A percentile compares a stretch with the other conserved stretches of the same genome.
Conservation (phyloP, 2,797 vertebrate genomes). For the Notolabrus celidotus region DNA sequence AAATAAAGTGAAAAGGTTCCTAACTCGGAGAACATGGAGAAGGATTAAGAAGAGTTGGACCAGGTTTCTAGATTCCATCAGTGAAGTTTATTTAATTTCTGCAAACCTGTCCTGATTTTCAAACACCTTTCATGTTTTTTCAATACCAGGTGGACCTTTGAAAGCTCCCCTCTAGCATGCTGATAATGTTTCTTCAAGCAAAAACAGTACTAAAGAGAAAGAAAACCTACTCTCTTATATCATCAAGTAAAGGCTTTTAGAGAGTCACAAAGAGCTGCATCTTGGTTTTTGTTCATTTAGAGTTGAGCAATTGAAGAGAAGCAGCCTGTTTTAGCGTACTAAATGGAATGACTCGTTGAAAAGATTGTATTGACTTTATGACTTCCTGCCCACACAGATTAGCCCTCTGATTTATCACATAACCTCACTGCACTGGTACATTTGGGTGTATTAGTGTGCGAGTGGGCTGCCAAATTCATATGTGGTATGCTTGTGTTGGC, state of each 20-base stretch:
- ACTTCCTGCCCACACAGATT: slow-evolving; percentile 22
- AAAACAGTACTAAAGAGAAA: neutral
- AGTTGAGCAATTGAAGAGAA: neutral
- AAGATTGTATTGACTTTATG: neutral
- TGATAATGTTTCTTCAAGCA: slow-evolving; percentile 2
- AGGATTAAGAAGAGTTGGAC: neutral
- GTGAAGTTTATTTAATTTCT: slow-evolving; percentile 10
- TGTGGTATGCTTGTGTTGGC: neutral
- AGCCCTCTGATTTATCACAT: slow-evolving; percentile 2
- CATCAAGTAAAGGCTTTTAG: neutral
- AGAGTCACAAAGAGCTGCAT: neutral
- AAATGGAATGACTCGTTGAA: neutral
- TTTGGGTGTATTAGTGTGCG: neutral
- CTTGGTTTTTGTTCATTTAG: neutral
- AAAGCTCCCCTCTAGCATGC: slow-evolving; percentile 1
- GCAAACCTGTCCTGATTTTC: slow-evolving; percentile 14
- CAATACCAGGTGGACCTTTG: slow-evolving; percentile 12
- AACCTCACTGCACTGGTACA: neutral
- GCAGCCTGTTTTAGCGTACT: neutral
- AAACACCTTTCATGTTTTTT: slow-evolving; percentile 20
- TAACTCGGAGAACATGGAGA: too few relatives aligned
- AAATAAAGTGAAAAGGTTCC: neutral
- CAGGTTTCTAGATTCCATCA: slow-evolving; percentile 2
- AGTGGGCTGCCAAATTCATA: neutral
- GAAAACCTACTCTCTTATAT: neutral